A percentile compares a stretch with the other conserved stretches of the same genome.
phyloP scores from a whole-genome alignment of 2,797 vertebrate species.

The Knipowitschia caucasica region DNA sequence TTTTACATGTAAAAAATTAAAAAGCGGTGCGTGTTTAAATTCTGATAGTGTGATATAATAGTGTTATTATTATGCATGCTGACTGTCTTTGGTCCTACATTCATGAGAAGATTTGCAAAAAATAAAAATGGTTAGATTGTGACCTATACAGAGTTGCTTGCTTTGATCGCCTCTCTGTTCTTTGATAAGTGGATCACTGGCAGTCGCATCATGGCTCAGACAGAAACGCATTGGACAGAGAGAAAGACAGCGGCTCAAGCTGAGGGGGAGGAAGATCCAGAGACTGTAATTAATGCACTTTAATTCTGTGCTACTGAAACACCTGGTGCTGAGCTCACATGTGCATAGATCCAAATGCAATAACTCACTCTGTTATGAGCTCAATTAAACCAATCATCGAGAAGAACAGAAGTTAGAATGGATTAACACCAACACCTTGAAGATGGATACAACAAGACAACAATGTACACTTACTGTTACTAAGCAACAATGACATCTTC shows the following conservation, averaged over 20 bases:
- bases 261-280: constrained; percentile 1
- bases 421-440: background rate
- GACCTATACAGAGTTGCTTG: background rate
- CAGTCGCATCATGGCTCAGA: background rate
- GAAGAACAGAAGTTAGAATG: background rate
- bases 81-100: no score
- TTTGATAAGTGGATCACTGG: constrained; percentile 1
- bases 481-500: background rate
- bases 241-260: background rate
- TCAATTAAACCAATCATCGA: constrained; percentile 3
- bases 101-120: no score
- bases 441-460: background rate
- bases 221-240: background rate
- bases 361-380: background rate
- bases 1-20: no score
- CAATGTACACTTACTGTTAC: background rate
- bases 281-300: constrained; percentile 4
- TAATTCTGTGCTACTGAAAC: constrained; percentile 2
- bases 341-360: background rate
- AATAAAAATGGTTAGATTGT: background rate
- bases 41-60: no score
- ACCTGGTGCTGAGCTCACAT: constrained; percentile 1
- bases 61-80: no score
- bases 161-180: background rate
- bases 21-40: no score